A percentile compares a stretch with the other conserved stretches of the same genome.
Evolutionary conservation across 2,113 vertebrate species (phyloP).

Genomic region (Laticauda colubrina): DNA sequence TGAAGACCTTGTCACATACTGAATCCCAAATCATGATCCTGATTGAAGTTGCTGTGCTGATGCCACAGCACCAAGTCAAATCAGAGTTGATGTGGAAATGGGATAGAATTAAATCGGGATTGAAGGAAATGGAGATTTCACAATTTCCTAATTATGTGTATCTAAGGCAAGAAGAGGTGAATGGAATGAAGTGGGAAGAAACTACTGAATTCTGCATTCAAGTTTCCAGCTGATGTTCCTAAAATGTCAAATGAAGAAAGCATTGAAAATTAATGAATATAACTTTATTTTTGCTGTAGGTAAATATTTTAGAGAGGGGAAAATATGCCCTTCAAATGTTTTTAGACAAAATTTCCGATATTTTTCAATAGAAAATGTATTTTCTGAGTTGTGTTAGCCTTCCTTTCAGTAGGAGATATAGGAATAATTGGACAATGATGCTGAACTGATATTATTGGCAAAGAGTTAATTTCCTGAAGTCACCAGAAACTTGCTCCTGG

Average conservation of each 20-base stretch:
- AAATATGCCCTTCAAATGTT: not conserved
- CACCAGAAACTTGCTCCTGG: not conserved
- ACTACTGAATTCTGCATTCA: not conserved
- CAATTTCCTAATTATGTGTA: not conserved
- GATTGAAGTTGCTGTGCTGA: not conserved
- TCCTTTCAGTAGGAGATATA: not conserved
- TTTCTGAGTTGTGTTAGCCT: slow-evolving; percentile 17
- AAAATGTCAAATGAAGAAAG: not conserved
- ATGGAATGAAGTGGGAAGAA: not conserved
- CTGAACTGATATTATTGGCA: slow-evolving; percentile 27
- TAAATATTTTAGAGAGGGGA: not conserved
- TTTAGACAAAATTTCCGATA: not conserved
- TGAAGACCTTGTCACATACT: too few species aligned
- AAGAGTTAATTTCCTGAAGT: slow-evolving; percentile 45
- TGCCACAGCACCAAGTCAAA: not conserved
- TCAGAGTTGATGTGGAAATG: not conserved
- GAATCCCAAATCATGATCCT: not conserved
- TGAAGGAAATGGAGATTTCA: not conserved
- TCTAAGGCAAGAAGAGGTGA: not conserved
- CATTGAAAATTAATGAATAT: not conserved
- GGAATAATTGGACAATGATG: slow-evolving; percentile 37
- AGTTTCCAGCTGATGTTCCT: not conserved
- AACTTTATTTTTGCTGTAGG: not conserved
- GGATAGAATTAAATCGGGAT: not conserved
- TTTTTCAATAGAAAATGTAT: not conserved